Evolutionary conservation across 2,797 vertebrate species (phyloP).

Genomic region (Chiloscyllium punctatum): DNA sequence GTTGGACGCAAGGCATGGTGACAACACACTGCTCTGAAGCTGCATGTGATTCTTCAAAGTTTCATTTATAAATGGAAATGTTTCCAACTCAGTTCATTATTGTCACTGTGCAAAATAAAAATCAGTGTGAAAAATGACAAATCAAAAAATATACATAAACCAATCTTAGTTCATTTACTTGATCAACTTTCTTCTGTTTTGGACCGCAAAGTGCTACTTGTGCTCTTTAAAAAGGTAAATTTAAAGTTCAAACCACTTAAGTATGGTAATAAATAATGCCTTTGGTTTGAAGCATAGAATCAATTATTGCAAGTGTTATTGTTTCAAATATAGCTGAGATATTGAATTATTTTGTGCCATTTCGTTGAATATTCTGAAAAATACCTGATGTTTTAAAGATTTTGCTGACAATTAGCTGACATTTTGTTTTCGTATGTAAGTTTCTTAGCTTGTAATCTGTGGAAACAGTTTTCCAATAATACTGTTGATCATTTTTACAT

Average conservation of each 20-base stretch:
- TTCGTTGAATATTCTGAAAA: not conserved
- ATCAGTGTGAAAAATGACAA: not conserved
- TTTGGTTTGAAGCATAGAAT: not conserved
- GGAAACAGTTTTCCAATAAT: not conserved
- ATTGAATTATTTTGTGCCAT: not conserved
- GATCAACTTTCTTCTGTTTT: not conserved
- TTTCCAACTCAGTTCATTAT: not conserved
- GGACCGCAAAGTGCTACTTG: not conserved
- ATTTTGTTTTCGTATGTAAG: not conserved
- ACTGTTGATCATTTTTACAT: not conserved
- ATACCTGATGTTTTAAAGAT: not conserved
- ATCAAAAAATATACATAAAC: too few species aligned
- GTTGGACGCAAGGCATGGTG: too few species aligned
- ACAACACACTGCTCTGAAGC: too few species aligned
- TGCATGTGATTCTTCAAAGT: not conserved
- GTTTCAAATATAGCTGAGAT: not conserved
- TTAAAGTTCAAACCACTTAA: not conserved
- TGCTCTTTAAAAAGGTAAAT: not conserved
- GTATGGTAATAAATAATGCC: not conserved
- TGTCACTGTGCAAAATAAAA: not conserved
- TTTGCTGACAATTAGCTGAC: not conserved
- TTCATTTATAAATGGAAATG: not conserved
- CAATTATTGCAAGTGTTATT: not conserved
- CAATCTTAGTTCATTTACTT: not conserved
- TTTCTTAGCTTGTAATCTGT: not conserved